A percentile compares a stretch with the other conserved stretches of the same genome.
Evolutionary conservation across 2,113 vertebrate species (phyloP).

Genomic region (Halichoeres trimaculatus): DNA sequence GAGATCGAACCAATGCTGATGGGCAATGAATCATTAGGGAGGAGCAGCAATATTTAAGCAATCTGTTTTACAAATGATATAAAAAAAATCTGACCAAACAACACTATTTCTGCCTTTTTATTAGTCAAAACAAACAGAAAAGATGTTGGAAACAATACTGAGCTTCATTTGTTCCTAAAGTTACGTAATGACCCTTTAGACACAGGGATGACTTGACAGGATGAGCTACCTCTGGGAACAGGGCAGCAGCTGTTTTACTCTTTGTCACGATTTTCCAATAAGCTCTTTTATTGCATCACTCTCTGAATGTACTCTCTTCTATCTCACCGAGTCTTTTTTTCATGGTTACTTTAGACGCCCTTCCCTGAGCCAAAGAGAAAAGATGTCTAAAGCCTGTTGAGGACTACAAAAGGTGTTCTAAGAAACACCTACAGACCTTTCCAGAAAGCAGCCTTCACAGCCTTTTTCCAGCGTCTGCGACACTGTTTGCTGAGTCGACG

Average conservation of each 20-base stretch:
- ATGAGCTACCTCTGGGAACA: slow-evolving; percentile 37
- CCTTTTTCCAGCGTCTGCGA: slow-evolving; percentile 56
- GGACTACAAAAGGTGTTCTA: slow-evolving; percentile 66
- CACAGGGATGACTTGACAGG: slow-evolving; percentile 21
- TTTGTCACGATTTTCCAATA: slow-evolving; percentile 29
- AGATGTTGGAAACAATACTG: background rate
- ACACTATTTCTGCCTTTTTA: background rate
- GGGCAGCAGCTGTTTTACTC: slow-evolving; percentile 45
- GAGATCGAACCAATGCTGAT: no score
- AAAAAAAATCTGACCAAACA: no score
- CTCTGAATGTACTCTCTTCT: background rate
- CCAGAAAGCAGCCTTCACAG: slow-evolving; percentile 63
- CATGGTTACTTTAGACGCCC: slow-evolving; percentile 43
- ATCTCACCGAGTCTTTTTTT: slow-evolving; percentile 24
- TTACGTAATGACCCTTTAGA: slow-evolving; percentile 48
- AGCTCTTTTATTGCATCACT: slow-evolving; percentile 37
- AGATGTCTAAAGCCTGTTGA: slow-evolving; percentile 56
- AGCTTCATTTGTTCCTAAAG: slow-evolving; percentile 27
- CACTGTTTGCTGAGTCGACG: slow-evolving; percentile 81
- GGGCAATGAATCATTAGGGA: background rate
- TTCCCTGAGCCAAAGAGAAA: slow-evolving; percentile 23
- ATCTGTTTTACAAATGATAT: no score
- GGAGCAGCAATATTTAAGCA: background rate
- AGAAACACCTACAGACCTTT: slow-evolving; percentile 70
- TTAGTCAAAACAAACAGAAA: background rate